phyloP scores from a whole-genome alignment of 1,140 invertebrate species.

The Drosophila obscura region DNA sequence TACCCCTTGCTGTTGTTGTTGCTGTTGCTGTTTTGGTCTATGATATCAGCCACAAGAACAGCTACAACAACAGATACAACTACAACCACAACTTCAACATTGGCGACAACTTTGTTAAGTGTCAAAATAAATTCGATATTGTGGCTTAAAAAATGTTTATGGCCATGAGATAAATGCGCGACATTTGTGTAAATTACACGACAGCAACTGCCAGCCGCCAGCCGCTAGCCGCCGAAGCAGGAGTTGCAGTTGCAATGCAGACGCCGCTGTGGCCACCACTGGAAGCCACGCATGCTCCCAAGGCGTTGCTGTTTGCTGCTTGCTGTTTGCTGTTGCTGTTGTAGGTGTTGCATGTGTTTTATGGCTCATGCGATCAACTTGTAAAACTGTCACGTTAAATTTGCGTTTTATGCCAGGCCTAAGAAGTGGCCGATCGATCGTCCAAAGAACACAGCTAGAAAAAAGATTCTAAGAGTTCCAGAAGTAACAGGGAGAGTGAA shows the following conservation, averaged over 20 bases:
- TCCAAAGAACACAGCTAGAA: background rate
- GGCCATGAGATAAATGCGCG: conserved; percentile 76
- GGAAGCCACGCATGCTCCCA: conserved; percentile 69
- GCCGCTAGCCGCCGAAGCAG: conserved; percentile 20
- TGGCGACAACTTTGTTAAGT: conserved; percentile 80
- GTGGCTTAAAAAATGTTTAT: conserved; percentile 83
- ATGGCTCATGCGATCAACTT: conserved; percentile 81
- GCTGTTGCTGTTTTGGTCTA: conserved; percentile 39
- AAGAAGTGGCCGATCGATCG: conserved; percentile 25
- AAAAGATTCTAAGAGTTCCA: conserved; percentile 11
- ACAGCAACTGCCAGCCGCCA: conserved; percentile 50
- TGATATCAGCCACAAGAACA: conserved; percentile 49
- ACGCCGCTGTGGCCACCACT: conserved; percentile 46
- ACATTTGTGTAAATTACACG: conserved; percentile 82
- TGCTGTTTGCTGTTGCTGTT: conserved; percentile 47
- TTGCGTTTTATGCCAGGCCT: conserved; percentile 75
- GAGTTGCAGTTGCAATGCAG: conserved; percentile 23
- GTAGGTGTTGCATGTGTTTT: conserved; percentile 81
- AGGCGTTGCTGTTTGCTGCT: conserved; percentile 16
- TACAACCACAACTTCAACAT: conserved; percentile 50
- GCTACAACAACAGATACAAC: conserved; percentile 15
- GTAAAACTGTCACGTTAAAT: conserved; percentile 81
- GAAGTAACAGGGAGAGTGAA: too few relatives aligned
- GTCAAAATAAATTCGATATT: conserved; percentile 83
- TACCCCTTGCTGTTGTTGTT: conserved; percentile 11